Evolutionary conservation across 2,797 vertebrate species (phyloP).

Genomic region (Melanogrammus aeglefinus): DNA sequence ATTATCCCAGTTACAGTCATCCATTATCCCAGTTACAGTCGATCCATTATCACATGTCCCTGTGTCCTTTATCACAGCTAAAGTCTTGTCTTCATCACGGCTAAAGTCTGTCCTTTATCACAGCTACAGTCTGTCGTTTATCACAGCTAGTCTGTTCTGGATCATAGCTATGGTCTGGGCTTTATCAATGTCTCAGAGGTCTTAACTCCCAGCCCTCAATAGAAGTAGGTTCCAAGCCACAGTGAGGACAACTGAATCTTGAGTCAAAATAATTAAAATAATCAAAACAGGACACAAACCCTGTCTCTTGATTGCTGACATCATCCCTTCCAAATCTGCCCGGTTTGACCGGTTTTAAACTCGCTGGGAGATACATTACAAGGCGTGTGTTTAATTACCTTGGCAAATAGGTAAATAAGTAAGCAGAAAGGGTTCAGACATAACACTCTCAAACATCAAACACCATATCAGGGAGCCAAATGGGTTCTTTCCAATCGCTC

Average conservation of each 20-base stretch:
- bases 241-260: neutral
- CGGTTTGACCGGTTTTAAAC: neutral
- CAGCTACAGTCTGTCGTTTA: neutral
- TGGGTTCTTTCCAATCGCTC: neutral
- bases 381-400: neutral
- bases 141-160: neutral
- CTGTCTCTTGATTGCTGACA: neutral
- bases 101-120: neutral
- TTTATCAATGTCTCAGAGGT: neutral
- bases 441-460: neutral
- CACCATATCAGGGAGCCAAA: neutral
- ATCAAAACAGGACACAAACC: neutral
- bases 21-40: neutral
- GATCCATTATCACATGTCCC: neutral
- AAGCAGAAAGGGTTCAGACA: neutral
- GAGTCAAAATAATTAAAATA: neutral
- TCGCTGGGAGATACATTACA: neutral
- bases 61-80: neutral
- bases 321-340: neutral
- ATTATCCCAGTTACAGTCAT: too few relatives aligned
- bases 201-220: neutral
- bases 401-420: neutral
- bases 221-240: neutral
- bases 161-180: neutral
- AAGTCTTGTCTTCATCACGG: neutral